phyloP scores from a whole-genome alignment of 2,888 invertebrate genomes.

The Mamestra brassicae region DNA sequence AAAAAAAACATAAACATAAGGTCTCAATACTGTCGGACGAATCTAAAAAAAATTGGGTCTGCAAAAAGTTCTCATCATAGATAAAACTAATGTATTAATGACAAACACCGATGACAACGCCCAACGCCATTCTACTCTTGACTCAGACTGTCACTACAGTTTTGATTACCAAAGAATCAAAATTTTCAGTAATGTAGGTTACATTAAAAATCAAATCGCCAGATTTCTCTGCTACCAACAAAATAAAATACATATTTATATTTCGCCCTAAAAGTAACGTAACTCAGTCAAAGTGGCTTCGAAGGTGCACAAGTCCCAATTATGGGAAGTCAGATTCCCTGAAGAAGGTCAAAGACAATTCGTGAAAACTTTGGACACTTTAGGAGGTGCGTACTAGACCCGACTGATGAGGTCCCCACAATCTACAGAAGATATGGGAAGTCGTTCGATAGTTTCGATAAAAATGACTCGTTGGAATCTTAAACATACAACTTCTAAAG shows the following conservation, averaged over 20 bases:
- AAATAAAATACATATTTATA: background rate
- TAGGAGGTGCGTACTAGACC: slow-evolving; percentile 78
- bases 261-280: slow-evolving; percentile 12
- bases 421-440: slow-evolving; percentile 3
- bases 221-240: slow-evolving; percentile 42
- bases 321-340: slow-evolving; percentile 83
- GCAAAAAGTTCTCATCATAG: slow-evolving; percentile 19
- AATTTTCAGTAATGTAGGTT: slow-evolving; percentile 46
- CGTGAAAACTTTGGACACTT: slow-evolving; percentile 80
- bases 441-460: background rate
- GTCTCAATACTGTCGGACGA: too few relatives aligned
- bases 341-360: slow-evolving; percentile 84
- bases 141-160: slow-evolving; percentile 8
- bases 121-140: background rate
- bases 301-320: slow-evolving; percentile 73
- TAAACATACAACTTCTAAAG: slow-evolving; percentile 5
- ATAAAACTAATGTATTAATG: slow-evolving; percentile 7
- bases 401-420: background rate
- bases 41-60: background rate
- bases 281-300: slow-evolving; percentile 81
- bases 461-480: slow-evolving; percentile 13
- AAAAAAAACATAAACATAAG: too few relatives aligned
- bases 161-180: slow-evolving; percentile 21
- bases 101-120: slow-evolving; percentile 12
- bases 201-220: background rate